These are phyloP conservation scores for Priocnemis perturbator DNA, from an alignment of 2,888 invertebrate species.

Conservation along the genomic window DNA sequence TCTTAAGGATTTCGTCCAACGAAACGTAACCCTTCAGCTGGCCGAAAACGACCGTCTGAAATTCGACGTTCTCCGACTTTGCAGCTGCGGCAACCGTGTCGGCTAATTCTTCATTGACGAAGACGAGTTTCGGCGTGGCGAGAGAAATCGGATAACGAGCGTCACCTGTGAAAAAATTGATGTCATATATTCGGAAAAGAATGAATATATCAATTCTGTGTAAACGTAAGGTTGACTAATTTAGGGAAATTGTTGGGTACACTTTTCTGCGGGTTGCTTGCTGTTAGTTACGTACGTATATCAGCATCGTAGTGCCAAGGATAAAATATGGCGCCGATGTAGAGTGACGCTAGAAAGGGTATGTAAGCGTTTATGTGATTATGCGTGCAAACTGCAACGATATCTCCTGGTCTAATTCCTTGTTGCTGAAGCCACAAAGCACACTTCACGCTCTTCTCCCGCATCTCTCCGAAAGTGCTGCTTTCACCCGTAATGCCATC, in stretches of 20 bases:
- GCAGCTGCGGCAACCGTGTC: slow-evolving; percentile 23
- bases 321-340: slow-evolving; percentile 56
- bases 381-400: slow-evolving; percentile 54
- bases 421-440: slow-evolving; percentile 59
- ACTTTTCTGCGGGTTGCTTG: neutral
- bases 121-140: slow-evolving; percentile 57
- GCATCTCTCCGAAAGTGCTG: slow-evolving; percentile 54
- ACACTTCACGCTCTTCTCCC: slow-evolving; percentile 55
- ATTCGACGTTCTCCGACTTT: neutral
- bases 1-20: slow-evolving; percentile 43
- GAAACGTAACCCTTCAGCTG: slow-evolving; percentile 38
- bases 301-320: slow-evolving; percentile 56
- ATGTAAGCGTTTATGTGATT: slow-evolving; percentile 57
- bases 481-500: slow-evolving; percentile 48
- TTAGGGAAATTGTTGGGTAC: slow-evolving; percentile 8
- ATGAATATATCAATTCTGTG: neutral
- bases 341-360: slow-evolving; percentile 55
- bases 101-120: slow-evolving; percentile 33
- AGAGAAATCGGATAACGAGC: slow-evolving; percentile 48
- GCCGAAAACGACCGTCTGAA: slow-evolving; percentile 48
- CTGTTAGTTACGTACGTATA: slow-evolving; percentile 39
- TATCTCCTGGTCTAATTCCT: slow-evolving; percentile 48
- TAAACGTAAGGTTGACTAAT: neutral
- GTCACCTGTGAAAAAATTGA: slow-evolving; percentile 35
- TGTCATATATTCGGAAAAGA: neutral